Percentiles rank a stretch among this genome's conserved stretches.
Evolutionary conservation across 1,140 invertebrate species (phyloP).

Genomic region (Aphaenogaster floridana): DNA sequence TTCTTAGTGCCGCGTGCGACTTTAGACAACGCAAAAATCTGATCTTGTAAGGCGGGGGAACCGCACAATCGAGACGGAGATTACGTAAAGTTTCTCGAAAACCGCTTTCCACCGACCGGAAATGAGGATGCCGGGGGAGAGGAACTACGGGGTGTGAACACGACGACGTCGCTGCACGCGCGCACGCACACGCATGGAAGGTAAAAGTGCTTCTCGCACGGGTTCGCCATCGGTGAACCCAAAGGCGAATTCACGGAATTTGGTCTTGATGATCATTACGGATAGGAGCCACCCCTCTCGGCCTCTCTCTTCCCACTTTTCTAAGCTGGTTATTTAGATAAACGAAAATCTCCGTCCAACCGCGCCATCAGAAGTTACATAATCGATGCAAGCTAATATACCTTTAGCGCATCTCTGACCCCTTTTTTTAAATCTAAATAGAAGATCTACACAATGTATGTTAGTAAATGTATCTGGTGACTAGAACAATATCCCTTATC

Average conservation of each 20-base stretch:
- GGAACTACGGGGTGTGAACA: slow-evolving; percentile 84
- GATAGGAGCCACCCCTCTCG: not conserved
- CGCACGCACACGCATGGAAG: slow-evolving; percentile 17
- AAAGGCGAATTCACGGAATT: slow-evolving; percentile 5
- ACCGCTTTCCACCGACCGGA: slow-evolving; percentile 80
- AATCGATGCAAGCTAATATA: not conserved
- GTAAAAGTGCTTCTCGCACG: slow-evolving; percentile 39
- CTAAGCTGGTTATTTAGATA: not conserved
- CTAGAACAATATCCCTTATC: not conserved
- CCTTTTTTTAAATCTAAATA: not conserved
- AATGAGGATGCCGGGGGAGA: slow-evolving; percentile 74
- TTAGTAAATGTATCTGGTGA: not conserved
- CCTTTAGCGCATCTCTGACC: not conserved
- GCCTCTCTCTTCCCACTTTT: not conserved
- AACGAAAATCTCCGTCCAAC: not conserved
- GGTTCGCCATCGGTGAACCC: not conserved
- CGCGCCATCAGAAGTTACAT: not conserved
- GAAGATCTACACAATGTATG: not conserved
- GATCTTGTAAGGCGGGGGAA: not conserved
- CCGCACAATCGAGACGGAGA: slow-evolving; percentile 60
- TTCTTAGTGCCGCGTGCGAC: not conserved
- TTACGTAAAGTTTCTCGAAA: slow-evolving; percentile 83
- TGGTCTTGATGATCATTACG: not conserved
- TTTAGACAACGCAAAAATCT: slow-evolving; percentile 39
- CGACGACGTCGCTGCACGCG: slow-evolving; percentile 60